Conservation (phyloP, 1,140 invertebrate genomes). For the Drosophila kanapiae region DNA sequence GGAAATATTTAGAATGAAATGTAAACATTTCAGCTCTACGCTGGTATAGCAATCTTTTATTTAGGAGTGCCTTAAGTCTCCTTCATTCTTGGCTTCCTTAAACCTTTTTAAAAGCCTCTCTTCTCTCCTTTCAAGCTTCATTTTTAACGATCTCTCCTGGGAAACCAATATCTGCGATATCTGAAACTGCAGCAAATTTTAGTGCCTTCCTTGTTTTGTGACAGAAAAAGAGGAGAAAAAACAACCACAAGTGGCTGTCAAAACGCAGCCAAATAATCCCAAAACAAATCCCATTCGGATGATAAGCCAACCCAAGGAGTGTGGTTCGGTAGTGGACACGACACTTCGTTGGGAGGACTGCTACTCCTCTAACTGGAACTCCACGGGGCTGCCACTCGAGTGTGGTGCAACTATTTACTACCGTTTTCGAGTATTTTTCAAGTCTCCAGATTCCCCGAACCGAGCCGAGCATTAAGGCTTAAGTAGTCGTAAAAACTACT, state of each 20-base stretch:
- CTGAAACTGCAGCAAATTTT: conserved; percentile 27
- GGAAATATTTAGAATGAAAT: not conserved
- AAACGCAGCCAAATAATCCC: conserved; percentile 63
- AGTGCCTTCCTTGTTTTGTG: conserved; percentile 33
- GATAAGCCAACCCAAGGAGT: conserved; percentile 26
- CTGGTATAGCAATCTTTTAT: too few relatives aligned
- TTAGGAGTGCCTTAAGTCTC: not conserved
- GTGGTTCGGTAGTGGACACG: conserved; percentile 17
- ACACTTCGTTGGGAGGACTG: conserved; percentile 11
- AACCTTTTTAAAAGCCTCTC: conserved; percentile 5
- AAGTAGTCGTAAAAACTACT: conserved; percentile 62
- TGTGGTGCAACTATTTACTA: conserved; percentile 66
- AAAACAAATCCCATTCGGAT: conserved; percentile 33
- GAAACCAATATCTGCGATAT: conserved; percentile 32
- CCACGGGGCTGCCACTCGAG: conserved; percentile 66
- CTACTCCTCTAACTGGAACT: conserved; percentile 46
- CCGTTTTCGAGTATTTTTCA: conserved; percentile 56
- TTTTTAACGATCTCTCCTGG: conserved; percentile 17
- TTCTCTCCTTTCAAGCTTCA: not conserved
- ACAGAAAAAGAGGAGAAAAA: conserved; percentile 24
- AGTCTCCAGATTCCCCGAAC: conserved; percentile 55
- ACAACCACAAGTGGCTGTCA: conserved; percentile 53
- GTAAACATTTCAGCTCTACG: too few relatives aligned
- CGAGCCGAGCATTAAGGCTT: conserved; percentile 32
- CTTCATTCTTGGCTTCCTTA: not conserved